Evolutionary conservation across 2,888 invertebrate genomes (phyloP).

Genomic region (Cremastinae sp.): DNA sequence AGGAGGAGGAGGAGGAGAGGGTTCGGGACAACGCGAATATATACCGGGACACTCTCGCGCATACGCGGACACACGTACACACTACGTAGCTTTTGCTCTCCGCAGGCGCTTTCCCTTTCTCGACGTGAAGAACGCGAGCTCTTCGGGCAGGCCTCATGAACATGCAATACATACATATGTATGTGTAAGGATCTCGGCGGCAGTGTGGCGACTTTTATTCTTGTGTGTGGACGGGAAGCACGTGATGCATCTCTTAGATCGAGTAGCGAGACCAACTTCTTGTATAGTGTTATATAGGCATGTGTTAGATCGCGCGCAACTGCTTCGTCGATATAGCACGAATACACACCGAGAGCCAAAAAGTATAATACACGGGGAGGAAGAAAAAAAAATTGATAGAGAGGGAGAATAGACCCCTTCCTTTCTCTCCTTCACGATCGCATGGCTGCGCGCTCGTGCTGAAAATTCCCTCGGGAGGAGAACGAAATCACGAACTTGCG

Average conservation of each 20-base stretch:
- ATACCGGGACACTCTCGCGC: slow-evolving; percentile 23
- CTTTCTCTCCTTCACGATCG: slow-evolving; percentile 30
- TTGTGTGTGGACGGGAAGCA: slow-evolving; percentile 43
- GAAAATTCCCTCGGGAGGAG: slow-evolving; percentile 56
- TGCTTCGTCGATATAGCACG: slow-evolving; percentile 24
- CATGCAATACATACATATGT: no score
- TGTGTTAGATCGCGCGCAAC: slow-evolving; percentile 60
- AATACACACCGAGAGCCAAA: slow-evolving; percentile 16
- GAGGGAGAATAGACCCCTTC: slow-evolving; percentile 14
- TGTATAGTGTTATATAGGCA: slow-evolving; percentile 58
- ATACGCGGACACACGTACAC: slow-evolving; percentile 4
- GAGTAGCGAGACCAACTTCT: slow-evolving; percentile 59
- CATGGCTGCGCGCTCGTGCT: slow-evolving; percentile 49
- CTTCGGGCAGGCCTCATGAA: slow-evolving; percentile 54
- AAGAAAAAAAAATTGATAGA: slow-evolving; percentile 14
- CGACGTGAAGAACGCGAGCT: slow-evolving; percentile 63
- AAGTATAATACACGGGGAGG: slow-evolving; percentile 19
- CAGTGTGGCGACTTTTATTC: slow-evolving; percentile 43
- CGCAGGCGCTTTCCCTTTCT: slow-evolving; percentile 70
- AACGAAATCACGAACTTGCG: slow-evolving; percentile 62
- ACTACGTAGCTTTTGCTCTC: slow-evolving; percentile 58
- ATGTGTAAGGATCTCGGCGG: slow-evolving; percentile 35
- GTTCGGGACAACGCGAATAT: slow-evolving; percentile 40
- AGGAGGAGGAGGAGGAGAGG: slow-evolving; percentile 35
- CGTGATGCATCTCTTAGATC: slow-evolving; percentile 56